phyloP scores from a whole-genome alignment of 1,140 invertebrate species.

The Coptotermes formosanus region DNA sequence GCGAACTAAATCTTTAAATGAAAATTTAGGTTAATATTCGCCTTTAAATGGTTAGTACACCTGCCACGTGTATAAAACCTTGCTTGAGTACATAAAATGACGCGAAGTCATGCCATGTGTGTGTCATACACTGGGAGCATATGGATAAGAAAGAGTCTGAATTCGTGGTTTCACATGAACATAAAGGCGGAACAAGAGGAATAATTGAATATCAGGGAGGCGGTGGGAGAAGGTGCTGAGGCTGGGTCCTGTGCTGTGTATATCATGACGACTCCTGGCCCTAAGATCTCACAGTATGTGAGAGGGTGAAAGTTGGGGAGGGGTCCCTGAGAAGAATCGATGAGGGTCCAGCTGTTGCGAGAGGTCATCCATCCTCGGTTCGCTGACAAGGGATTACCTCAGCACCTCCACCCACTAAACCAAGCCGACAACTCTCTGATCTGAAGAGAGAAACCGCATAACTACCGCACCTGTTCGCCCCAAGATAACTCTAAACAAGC shows the following conservation, averaged over 20 bases:
- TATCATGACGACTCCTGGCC: not conserved
- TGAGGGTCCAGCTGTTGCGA: constrained; percentile 27
- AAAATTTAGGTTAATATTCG: no score
- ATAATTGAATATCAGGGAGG: not conserved
- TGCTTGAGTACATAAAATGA: no score
- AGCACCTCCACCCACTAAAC: constrained; percentile 7
- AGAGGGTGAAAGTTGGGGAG: not conserved
- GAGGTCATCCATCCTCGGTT: constrained; percentile 27
- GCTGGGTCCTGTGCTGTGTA: not conserved
- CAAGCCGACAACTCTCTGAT: constrained; percentile 11
- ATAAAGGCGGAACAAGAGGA: not conserved
- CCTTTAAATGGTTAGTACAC: not conserved
- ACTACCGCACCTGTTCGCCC: not conserved
- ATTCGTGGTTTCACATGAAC: not conserved
- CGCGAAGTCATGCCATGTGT: no score
- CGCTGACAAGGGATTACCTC: constrained; percentile 29
- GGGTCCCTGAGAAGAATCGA: constrained; percentile 27
- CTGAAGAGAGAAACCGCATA: not conserved
- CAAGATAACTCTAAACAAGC: no score
- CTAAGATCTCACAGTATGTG: not conserved
- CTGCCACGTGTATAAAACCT: not conserved
- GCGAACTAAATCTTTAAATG: no score
- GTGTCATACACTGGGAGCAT: not conserved
- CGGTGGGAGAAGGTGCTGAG: not conserved
- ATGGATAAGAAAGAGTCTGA: not conserved